Percentiles rank a stretch among this genome's conserved stretches.
These are phyloP conservation scores for Myocastor coypus DNA, from an alignment of 2,113 vertebrate species.

Conservation along the genomic window DNA sequence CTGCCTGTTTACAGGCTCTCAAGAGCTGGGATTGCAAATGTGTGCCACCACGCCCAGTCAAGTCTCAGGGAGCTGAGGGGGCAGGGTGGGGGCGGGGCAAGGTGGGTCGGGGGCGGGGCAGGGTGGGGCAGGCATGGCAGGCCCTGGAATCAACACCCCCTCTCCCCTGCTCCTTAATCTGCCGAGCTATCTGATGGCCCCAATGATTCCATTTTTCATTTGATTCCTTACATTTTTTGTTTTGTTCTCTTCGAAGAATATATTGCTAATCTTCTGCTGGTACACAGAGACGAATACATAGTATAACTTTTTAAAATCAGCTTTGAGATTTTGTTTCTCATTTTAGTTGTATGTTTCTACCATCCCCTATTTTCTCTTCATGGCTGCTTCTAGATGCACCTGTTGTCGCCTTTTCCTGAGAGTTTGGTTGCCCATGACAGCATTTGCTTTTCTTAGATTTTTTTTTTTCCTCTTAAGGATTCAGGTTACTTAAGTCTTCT, in stretches of 20 bases:
- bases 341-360: background rate
- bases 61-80: too few species aligned
- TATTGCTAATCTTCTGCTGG: background rate
- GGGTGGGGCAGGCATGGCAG: too few species aligned
- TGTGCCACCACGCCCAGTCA: too few species aligned
- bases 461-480: background rate
- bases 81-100: too few species aligned
- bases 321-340: background rate
- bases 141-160: too few species aligned
- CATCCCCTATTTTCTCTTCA: background rate
- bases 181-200: too few species aligned
- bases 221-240: background rate
- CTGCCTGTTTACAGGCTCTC: too few species aligned
- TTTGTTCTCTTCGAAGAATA: background rate
- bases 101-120: too few species aligned
- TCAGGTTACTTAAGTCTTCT: background rate
- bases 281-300: background rate
- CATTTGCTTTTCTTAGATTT: background rate
- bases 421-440: background rate
- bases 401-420: background rate
- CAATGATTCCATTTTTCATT: background rate
- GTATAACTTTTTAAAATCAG: background rate
- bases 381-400: background rate
- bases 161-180: too few species aligned
- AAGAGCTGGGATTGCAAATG: too few species aligned